These are phyloP conservation scores for Seriola rivoliana DNA, from an alignment of 2,113 vertebrate genomes.

Conservation along the genomic window DNA sequence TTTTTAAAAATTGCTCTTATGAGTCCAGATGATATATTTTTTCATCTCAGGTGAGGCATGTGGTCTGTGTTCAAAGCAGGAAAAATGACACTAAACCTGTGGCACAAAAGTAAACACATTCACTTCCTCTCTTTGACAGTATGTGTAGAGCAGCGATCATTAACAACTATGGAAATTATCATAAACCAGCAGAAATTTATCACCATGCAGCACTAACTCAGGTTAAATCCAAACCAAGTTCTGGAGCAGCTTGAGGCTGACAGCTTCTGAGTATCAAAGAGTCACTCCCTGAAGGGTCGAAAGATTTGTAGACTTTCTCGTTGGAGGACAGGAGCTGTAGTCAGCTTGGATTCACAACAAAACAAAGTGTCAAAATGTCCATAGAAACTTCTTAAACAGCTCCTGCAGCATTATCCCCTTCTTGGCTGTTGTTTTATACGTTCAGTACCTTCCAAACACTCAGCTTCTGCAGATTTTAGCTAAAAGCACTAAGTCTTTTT, in stretches of 20 bases:
- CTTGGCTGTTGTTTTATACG: background rate
- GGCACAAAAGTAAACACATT: conserved; percentile 1
- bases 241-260: background rate
- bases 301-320: background rate
- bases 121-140: background rate
- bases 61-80: background rate
- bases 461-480: background rate
- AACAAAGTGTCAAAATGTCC: background rate
- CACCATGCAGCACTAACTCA: background rate
- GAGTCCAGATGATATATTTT: background rate
- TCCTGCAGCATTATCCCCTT: background rate
- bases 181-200: background rate
- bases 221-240: conserved; percentile 3
- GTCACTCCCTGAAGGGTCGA: background rate
- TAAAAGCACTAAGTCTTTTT: background rate
- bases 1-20: background rate
- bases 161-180: background rate
- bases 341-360: background rate
- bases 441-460: background rate
- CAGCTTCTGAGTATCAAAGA: background rate
- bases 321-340: background rate
- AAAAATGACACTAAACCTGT: background rate
- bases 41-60: background rate
- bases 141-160: background rate
- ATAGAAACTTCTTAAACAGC: background rate